A percentile compares a stretch with the other conserved stretches of the same genome.
Conservation (phyloP, 2,113 vertebrate species). For the Charina bottae region DNA sequence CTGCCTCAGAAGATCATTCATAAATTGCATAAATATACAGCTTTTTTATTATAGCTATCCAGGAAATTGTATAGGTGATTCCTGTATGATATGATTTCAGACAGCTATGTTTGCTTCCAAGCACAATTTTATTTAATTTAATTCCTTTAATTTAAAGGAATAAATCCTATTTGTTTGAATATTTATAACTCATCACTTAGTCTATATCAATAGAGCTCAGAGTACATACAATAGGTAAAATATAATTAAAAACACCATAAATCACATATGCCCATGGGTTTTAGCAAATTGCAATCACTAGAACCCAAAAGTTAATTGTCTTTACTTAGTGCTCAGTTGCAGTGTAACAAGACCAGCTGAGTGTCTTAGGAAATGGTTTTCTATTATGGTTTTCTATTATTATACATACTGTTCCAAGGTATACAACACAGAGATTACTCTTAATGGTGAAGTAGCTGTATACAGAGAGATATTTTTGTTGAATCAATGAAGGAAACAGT, state of each 20-base stretch:
- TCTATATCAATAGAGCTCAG: neutral
- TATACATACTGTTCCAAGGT: neutral
- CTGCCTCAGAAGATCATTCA: neutral
- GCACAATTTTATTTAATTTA: neutral
- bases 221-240: neutral
- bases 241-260: neutral
- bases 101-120: neutral
- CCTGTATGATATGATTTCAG: neutral
- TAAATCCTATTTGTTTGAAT: neutral
- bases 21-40: neutral
- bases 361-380: neutral
- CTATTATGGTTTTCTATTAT: neutral
- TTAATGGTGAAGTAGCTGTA: neutral
- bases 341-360: neutral
- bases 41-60: neutral
- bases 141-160: neutral
- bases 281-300: neutral
- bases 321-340: neutral
- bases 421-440: neutral
- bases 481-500: neutral
- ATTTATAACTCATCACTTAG: neutral
- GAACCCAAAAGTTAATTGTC: neutral
- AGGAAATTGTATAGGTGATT: neutral
- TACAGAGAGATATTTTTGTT: neutral
- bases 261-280: neutral